Conservation (phyloP, 2,797 vertebrate species). For the Gallinago nigripennis region DNA sequence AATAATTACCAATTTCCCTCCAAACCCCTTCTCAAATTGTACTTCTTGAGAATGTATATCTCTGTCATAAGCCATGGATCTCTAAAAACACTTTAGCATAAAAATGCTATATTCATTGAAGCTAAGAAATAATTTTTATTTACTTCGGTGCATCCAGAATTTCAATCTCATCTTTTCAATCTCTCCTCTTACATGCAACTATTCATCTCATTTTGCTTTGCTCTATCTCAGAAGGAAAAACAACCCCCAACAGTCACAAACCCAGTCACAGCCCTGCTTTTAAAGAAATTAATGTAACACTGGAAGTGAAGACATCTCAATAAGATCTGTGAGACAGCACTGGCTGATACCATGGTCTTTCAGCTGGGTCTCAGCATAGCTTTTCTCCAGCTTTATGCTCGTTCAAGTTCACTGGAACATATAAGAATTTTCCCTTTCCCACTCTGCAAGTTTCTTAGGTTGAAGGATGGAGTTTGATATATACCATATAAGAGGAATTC, state of each 20-base stretch:
- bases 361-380: neutral
- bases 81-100: neutral
- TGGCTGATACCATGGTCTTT: neutral
- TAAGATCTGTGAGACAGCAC: neutral
- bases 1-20: neutral
- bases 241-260: neutral
- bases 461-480: neutral
- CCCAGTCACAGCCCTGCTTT: neutral
- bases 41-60: neutral
- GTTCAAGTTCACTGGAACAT: neutral
- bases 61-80: neutral
- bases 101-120: neutral
- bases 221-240: neutral
- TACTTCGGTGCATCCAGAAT: neutral
- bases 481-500: neutral
- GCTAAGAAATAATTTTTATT: neutral
- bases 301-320: neutral
- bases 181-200: neutral
- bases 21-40: neutral
- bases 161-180: neutral
- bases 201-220: neutral
- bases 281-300: neutral
- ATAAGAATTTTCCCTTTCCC: neutral
- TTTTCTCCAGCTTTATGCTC: neutral
- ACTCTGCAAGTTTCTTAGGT: neutral